Evolutionary conservation across 2,113 vertebrate genomes (phyloP).

Genomic region (Menidia beryllina): DNA sequence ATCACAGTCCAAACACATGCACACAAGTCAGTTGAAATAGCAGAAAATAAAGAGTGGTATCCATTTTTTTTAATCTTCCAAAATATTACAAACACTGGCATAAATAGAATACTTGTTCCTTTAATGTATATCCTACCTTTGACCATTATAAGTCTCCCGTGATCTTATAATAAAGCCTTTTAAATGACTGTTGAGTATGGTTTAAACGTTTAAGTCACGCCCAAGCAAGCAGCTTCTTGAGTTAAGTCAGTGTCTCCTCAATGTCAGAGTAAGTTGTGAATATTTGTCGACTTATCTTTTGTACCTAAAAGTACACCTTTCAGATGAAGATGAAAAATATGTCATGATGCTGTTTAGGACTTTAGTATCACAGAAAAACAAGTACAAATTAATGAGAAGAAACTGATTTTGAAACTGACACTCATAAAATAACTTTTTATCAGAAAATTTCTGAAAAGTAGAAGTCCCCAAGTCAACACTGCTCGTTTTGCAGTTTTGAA

Average conservation of each 20-base stretch:
- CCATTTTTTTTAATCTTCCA: too few relatives aligned
- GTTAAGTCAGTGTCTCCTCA: too few relatives aligned
- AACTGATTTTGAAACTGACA: constrained; percentile 1
- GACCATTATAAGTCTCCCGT: neutral
- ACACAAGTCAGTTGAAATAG: too few relatives aligned
- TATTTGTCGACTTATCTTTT: too few relatives aligned
- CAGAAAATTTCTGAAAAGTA: too few relatives aligned
- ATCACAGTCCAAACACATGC: too few relatives aligned
- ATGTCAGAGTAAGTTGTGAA: too few relatives aligned
- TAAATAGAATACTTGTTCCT: neutral
- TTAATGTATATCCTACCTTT: neutral
- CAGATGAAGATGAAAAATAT: neutral
- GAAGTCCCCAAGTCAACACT: neutral
- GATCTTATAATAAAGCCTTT: neutral
- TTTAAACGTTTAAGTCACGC: too few relatives aligned
- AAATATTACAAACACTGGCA: too few relatives aligned
- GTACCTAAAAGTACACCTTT: neutral
- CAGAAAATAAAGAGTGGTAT: too few relatives aligned
- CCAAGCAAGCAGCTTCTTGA: too few relatives aligned
- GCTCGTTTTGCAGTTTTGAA: neutral
- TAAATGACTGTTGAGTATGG: neutral
- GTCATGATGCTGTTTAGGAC: neutral
- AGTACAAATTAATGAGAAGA: neutral
- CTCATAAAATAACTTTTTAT: neutral
- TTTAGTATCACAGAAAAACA: constrained; percentile 1